Percentiles rank a stretch among this genome's conserved stretches.
These are phyloP conservation scores for Acanthosoma haemorrhoidale DNA, from an alignment of 2,888 invertebrate species.

Conservation along the genomic window DNA sequence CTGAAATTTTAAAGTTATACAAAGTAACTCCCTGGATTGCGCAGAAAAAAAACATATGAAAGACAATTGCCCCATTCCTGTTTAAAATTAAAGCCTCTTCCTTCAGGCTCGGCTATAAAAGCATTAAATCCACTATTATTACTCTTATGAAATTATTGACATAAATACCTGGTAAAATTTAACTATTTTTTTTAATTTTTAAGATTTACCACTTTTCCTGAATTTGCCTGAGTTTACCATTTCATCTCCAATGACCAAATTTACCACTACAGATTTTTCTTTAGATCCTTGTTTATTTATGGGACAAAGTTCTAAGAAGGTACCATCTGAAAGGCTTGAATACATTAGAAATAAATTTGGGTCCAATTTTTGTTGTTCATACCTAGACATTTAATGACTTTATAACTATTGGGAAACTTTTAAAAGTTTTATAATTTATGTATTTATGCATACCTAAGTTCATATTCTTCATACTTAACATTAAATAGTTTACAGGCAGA, in stretches of 20 bases:
- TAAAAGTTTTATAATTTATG: too few species aligned
- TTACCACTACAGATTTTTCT: neutral
- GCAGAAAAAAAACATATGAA: too few species aligned
- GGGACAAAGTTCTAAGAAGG: neutral
- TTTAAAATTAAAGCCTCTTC: too few species aligned
- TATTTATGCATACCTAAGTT: constrained; percentile 2
- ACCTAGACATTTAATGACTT: neutral
- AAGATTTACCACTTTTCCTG: neutral
- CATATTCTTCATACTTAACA: neutral
- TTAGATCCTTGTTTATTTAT: neutral
- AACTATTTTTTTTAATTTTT: too few species aligned
- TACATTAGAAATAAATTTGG: neutral
- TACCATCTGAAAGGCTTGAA: neutral
- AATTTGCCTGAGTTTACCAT: neutral
- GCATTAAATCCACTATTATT: too few species aligned
- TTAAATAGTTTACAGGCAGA: neutral
- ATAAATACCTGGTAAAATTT: too few species aligned
- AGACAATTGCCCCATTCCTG: too few species aligned
- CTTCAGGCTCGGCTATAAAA: too few species aligned
- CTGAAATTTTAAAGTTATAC: too few species aligned
- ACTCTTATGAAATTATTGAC: too few species aligned
- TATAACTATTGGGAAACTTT: neutral
- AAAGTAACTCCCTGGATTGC: too few species aligned
- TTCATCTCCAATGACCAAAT: neutral
- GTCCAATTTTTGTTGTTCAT: neutral